Percentiles rank a stretch among this genome's conserved stretches.
Evolutionary conservation across 2,797 vertebrate species (phyloP).

Genomic region (Artibeus lituratus): DNA sequence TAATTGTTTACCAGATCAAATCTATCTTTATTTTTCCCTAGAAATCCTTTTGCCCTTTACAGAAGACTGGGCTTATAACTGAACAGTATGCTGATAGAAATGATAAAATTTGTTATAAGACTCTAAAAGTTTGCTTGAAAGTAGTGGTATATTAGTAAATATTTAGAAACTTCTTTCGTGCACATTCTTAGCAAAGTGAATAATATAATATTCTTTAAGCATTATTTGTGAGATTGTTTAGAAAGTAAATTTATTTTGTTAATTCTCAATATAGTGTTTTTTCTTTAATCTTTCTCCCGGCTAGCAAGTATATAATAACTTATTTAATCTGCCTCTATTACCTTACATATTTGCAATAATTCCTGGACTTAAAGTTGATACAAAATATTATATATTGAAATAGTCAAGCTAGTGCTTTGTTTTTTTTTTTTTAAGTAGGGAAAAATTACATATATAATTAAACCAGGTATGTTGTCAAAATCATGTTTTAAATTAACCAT

Average conservation of each 20-base stretch:
- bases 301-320: not conserved
- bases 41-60: slow-evolving; percentile 62
- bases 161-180: slow-evolving; percentile 4
- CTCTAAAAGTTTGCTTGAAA: slow-evolving; percentile 30
- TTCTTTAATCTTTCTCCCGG: not conserved
- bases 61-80: slow-evolving; percentile 1
- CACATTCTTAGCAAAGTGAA: not conserved
- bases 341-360: not conserved
- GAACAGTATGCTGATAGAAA: slow-evolving; percentile 28
- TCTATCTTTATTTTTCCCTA: not conserved
- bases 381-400: not conserved
- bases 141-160: not conserved
- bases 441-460: not conserved
- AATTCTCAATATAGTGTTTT: not conserved
- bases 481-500: not conserved
- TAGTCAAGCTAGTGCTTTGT: not conserved
- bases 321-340: slow-evolving; percentile 1
- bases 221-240: not conserved
- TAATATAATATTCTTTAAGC: not conserved
- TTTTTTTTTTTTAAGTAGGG: not conserved
- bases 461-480: not conserved
- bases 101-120: slow-evolving; percentile 48
- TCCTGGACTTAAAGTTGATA: not conserved
- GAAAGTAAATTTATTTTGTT: not conserved
- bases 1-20: slow-evolving; percentile 65